Evolutionary conservation across 2,888 invertebrate species (phyloP).

Genomic region (Drosophila vallismaia): DNA sequence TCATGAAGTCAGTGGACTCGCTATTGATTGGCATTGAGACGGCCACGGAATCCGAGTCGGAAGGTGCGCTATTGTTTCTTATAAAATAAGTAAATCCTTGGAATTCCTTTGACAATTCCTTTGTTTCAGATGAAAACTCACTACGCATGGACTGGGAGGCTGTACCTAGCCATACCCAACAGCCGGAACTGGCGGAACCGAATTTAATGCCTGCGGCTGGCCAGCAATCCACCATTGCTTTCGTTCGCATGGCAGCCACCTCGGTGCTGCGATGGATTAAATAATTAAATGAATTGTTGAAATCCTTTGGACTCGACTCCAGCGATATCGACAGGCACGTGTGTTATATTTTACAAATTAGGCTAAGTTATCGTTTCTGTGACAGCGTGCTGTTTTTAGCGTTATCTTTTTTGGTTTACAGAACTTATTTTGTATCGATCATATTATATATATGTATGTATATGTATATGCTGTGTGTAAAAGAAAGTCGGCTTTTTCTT

Average conservation of each 20-base stretch:
- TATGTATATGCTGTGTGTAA: constrained; percentile 27
- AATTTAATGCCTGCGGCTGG: constrained; percentile 71
- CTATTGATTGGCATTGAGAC: constrained; percentile 87
- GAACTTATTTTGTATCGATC: constrained; percentile 31
- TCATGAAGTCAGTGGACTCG: constrained; percentile 86
- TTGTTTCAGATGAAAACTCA: constrained; percentile 85
- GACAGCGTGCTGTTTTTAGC: constrained; percentile 32
- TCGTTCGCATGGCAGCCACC: constrained; percentile 87
- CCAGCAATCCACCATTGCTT: constrained; percentile 86
- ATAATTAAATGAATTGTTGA: constrained; percentile 44
- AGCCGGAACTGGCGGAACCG: constrained; percentile 73
- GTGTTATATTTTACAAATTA: constrained; percentile 63
- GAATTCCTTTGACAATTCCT: too few relatives aligned
- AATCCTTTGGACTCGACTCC: background rate
- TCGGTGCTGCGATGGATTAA: constrained; percentile 89
- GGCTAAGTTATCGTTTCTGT: constrained; percentile 46
- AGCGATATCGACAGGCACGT: constrained; percentile 33
- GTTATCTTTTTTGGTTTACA: constrained; percentile 28
- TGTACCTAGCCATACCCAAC: constrained; percentile 84
- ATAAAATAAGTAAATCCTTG: background rate
- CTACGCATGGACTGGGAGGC: constrained; percentile 93
- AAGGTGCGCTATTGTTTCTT: constrained; percentile 83
- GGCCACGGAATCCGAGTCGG: constrained; percentile 88
- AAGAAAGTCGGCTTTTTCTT: constrained; percentile 25
- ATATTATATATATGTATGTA: constrained; percentile 12